Conservation (phyloP, 2,113 vertebrate genomes). For the Chionis minor region DNA sequence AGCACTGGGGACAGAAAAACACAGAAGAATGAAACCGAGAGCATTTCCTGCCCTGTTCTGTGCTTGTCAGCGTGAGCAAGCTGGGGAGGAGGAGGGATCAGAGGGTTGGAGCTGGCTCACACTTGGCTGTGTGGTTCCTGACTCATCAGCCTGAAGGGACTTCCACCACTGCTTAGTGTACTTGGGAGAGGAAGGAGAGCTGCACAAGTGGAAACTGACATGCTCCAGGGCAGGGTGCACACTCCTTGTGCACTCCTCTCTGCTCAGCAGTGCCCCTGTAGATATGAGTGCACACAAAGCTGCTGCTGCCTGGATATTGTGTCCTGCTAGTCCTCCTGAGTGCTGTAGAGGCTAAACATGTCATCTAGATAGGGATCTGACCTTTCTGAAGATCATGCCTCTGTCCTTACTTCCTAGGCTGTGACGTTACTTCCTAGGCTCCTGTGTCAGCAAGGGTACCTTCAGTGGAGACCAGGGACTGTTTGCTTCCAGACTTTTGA, state of each 20-base stretch:
- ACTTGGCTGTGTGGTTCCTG: neutral
- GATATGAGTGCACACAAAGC: neutral
- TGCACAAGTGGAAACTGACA: neutral
- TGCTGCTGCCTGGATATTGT: neutral
- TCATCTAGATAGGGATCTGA: neutral
- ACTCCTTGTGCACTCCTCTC: neutral
- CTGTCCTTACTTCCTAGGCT: neutral
- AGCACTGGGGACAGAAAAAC: neutral
- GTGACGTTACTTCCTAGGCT: neutral
- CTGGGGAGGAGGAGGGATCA: neutral
- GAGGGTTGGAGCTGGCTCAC: neutral
- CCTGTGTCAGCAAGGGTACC: neutral
- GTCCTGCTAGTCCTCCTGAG: neutral
- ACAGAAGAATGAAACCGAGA: fast-evolving
- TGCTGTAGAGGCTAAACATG: neutral
- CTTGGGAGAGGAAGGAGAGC: neutral
- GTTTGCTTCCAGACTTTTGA: neutral
- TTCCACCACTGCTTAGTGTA: neutral
- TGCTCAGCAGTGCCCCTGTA: neutral
- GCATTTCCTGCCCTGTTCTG: neutral
- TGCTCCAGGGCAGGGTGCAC: neutral
- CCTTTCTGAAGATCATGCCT: fast-evolving
- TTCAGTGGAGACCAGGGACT: neutral
- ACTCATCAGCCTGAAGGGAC: neutral
- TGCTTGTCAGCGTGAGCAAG: neutral